Evolutionary conservation across 2,113 vertebrate genomes (phyloP).

Genomic region (Camelus bactrianus): DNA sequence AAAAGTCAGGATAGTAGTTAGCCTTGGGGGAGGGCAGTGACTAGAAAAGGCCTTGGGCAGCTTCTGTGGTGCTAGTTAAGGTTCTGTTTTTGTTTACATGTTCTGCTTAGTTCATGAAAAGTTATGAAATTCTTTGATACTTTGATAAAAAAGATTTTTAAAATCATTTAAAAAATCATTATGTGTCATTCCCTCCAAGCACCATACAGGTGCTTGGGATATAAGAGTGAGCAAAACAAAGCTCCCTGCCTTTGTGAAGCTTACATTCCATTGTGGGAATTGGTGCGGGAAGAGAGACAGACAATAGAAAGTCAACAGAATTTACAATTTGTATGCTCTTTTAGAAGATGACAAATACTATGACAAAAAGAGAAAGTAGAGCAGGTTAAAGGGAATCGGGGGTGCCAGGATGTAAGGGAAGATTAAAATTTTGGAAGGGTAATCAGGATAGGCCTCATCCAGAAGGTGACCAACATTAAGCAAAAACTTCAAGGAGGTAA

Average conservation of each 20-base stretch:
- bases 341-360: neutral
- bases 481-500: neutral
- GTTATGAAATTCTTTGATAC: neutral
- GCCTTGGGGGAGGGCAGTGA: neutral
- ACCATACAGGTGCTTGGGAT: neutral
- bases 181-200: neutral
- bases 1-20: conserved; percentile 8
- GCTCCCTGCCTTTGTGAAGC: neutral
- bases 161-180: neutral
- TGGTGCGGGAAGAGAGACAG: neutral
- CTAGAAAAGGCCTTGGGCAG: neutral
- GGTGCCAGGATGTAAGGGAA: neutral
- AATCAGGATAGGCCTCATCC: neutral
- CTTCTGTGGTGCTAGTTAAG: neutral
- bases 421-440: neutral
- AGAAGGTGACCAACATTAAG: neutral
- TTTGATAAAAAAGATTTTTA: neutral
- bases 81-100: neutral
- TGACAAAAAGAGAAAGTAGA: neutral
- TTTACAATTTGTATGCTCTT: neutral
- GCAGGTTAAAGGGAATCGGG: neutral
- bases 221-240: neutral
- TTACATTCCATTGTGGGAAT: neutral
- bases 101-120: neutral
- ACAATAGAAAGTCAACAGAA: neutral